Evolutionary conservation across 2,888 invertebrate genomes (phyloP).

Genomic region (Tetragonula carbonaria): DNA sequence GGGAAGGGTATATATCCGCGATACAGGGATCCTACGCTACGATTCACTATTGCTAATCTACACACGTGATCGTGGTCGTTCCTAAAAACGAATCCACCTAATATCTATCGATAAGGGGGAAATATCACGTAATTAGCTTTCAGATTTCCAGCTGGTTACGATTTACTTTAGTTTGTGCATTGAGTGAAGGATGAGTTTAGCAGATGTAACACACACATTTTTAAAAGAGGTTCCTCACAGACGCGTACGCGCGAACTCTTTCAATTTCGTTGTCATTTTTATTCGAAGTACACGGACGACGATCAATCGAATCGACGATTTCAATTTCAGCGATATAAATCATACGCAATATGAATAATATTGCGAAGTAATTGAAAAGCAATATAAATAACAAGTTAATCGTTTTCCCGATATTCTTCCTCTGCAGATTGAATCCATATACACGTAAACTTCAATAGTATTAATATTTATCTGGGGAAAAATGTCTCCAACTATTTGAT

Average conservation of each 20-base stretch:
- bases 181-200: neutral
- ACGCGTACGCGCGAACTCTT: neutral
- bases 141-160: slow-evolving; percentile 33
- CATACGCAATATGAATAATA: too few species aligned
- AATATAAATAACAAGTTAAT: too few species aligned
- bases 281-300: neutral
- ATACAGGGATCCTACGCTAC: slow-evolving; percentile 66
- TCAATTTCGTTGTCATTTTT: neutral
- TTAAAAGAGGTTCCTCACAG: slow-evolving; percentile 34
- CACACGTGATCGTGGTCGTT: slow-evolving; percentile 74
- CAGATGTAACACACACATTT: neutral
- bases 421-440: too few species aligned
- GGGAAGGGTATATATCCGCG: slow-evolving; percentile 32
- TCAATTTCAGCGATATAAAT: too few species aligned
- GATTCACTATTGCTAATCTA: slow-evolving; percentile 81
- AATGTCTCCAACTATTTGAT: too few species aligned
- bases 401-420: too few species aligned
- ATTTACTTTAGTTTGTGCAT: neutral
- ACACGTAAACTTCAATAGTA: too few species aligned
- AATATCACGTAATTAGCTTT: slow-evolving; percentile 46
- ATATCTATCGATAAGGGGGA: slow-evolving; percentile 51
- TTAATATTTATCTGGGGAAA: too few species aligned
- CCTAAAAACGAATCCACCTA: slow-evolving; percentile 56
- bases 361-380: too few species aligned
- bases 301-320: neutral